Percentiles rank a stretch among this genome's conserved stretches.
These are phyloP conservation scores for Melieria omissa DNA, from an alignment of 2,888 invertebrate species.

Conservation along the genomic window DNA sequence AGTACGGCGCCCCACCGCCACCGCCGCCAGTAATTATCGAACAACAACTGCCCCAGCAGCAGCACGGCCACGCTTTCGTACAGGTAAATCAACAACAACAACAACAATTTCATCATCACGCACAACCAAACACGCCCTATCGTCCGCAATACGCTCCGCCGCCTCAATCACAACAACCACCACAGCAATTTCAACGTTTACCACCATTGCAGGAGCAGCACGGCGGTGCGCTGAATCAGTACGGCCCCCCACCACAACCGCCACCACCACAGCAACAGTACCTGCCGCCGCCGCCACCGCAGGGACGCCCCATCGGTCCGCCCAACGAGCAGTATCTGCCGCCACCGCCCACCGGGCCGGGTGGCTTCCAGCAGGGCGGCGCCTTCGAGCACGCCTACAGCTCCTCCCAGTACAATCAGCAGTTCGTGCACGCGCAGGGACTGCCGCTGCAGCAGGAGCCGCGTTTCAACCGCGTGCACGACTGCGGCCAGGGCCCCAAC, in stretches of 20 bases:
- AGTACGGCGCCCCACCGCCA: conserved; percentile 50
- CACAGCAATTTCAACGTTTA: conserved; percentile 24
- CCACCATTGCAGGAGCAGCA: conserved; percentile 37
- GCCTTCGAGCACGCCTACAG: conserved; percentile 52
- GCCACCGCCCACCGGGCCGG: conserved; percentile 43
- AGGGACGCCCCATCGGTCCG: conserved; percentile 7
- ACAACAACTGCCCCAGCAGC: conserved; percentile 58
- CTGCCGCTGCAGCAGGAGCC: conserved; percentile 56
- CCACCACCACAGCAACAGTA: conserved; percentile 42
- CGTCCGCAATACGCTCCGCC: conserved; percentile 13
- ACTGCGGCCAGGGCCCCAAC: conserved; percentile 65
- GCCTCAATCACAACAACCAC: conserved; percentile 1
- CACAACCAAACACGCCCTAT: conserved; percentile 16
- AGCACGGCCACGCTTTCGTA: conserved; percentile 48
- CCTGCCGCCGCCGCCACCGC: conserved; percentile 38
- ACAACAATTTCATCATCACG: conserved; percentile 26
- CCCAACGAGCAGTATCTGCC: conserved; percentile 47
- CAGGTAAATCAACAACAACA: conserved; percentile 40
- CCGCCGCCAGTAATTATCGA: conserved; percentile 49
- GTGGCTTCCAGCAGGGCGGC: conserved; percentile 42
- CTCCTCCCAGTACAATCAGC: conserved; percentile 52
- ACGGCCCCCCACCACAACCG: conserved; percentile 43
- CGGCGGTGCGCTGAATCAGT: conserved; percentile 29
- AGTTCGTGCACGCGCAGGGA: conserved; percentile 54
- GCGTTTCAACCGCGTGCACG: conserved; percentile 58